These are phyloP conservation scores for Asbolus verrucosus DNA, from an alignment of 1,140 invertebrate genomes.

Conservation along the genomic window DNA sequence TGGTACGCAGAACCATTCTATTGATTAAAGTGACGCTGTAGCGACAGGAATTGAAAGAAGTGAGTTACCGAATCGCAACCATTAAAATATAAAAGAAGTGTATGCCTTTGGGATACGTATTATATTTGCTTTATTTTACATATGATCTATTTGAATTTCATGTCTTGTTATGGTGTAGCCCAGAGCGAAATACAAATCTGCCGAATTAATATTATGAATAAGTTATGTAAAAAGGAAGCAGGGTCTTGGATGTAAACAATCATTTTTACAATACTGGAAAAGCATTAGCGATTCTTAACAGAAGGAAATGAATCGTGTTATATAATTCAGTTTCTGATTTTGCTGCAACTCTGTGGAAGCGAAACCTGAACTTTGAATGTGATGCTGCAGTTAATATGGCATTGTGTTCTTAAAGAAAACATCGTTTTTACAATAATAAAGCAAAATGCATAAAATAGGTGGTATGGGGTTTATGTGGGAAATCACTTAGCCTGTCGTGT, in stretches of 20 bases:
- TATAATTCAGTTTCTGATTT: neutral
- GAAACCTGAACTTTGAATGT: too few relatives aligned
- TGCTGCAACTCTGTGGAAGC: too few relatives aligned
- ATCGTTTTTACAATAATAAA: too few relatives aligned
- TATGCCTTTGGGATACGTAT: slow-evolving; percentile 13
- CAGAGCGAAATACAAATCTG: slow-evolving; percentile 33
- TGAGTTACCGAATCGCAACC: too few relatives aligned
- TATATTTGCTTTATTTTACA: slow-evolving; percentile 41
- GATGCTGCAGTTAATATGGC: too few relatives aligned
- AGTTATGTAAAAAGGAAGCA: slow-evolving; percentile 23
- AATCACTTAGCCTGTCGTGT: slow-evolving; percentile 30
- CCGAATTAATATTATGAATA: slow-evolving; percentile 40
- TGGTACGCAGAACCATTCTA: too few relatives aligned
- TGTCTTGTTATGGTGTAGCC: slow-evolving; percentile 40
- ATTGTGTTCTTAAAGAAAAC: too few relatives aligned
- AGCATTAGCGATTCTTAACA: neutral
- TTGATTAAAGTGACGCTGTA: too few relatives aligned
- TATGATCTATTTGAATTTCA: slow-evolving; percentile 33
- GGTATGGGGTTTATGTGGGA: slow-evolving; percentile 16
- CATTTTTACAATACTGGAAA: slow-evolving; percentile 12
- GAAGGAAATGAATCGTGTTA: slow-evolving; percentile 11
- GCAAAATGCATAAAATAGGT: neutral
- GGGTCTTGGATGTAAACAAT: slow-evolving; percentile 42
- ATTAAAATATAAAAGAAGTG: slow-evolving; percentile 16
- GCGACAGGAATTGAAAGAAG: too few relatives aligned